Percentiles rank a stretch among this genome's conserved stretches.
phyloP scores from a whole-genome alignment of 2,113 vertebrate genomes.

The Dasyornis broadbenti region DNA sequence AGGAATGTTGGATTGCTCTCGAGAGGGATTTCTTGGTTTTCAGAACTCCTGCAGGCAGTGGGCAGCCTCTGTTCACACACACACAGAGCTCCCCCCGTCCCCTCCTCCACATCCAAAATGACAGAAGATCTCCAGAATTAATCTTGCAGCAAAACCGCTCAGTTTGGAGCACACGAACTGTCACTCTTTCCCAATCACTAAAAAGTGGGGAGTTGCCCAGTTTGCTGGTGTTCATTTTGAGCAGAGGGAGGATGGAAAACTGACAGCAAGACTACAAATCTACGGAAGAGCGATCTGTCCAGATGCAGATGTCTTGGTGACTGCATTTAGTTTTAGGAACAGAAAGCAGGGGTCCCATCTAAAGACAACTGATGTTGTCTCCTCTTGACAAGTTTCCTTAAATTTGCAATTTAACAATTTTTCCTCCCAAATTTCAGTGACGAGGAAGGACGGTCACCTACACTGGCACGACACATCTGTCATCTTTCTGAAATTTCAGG shows the following conservation, averaged over 20 bases:
- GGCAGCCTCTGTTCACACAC: background rate
- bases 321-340: background rate
- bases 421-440: background rate
- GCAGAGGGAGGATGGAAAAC: background rate
- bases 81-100: background rate
- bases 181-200: background rate
- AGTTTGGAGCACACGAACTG: background rate
- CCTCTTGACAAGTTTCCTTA: constrained; percentile 22
- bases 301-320: constrained; percentile 27
- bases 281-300: constrained; percentile 6
- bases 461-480: background rate
- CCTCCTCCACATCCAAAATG: background rate
- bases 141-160: background rate
- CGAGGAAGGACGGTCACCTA: background rate
- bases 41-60: background rate
- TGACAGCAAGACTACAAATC: background rate
- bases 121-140: constrained; percentile 7
- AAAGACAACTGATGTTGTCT: constrained; percentile 6
- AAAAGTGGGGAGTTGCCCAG: background rate
- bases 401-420: background rate
- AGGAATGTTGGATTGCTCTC: background rate
- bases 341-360: background rate
- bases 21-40: background rate
- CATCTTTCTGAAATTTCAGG: background rate
- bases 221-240: background rate